phyloP scores from a whole-genome alignment of 2,113 vertebrate species.

The Plecotus auritus region DNA sequence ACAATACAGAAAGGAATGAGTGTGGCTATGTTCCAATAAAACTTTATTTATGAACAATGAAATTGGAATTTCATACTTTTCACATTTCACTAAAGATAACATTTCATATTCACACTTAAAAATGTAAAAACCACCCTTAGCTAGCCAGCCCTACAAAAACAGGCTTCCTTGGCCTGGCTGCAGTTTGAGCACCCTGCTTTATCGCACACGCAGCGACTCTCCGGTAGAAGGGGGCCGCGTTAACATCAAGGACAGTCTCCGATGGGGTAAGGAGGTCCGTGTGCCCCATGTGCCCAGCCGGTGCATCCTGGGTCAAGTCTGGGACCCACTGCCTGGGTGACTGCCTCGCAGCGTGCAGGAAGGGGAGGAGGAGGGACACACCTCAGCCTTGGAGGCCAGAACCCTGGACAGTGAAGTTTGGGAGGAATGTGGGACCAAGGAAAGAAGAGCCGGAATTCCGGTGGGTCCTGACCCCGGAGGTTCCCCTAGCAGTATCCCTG shows the following conservation, averaged over 20 bases:
- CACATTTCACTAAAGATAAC: not conserved
- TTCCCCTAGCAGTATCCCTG: not conserved
- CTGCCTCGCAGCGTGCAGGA: not conserved
- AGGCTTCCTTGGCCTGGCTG: not conserved
- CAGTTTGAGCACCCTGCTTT: no score
- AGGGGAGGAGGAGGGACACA: not conserved
- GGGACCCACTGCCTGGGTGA: not conserved
- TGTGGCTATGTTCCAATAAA: not conserved
- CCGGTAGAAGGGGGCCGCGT: rapidly evolving
- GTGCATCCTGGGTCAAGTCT: not conserved
- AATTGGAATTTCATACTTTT: not conserved
- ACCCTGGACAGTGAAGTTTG: not conserved
- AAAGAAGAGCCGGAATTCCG: no score
- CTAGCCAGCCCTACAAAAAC: not conserved
- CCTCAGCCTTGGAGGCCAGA: not conserved
- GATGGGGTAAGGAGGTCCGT: not conserved
- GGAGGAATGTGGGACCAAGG: not conserved
- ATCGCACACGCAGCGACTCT: not conserved
- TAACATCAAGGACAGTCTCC: not conserved
- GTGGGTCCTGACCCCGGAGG: not conserved
- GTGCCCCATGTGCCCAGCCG: not conserved
- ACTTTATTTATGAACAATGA: not conserved
- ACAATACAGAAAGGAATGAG: not conserved
- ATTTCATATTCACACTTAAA: not conserved
- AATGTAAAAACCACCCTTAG: not conserved